Evolutionary conservation across 2,888 invertebrate species (phyloP).

Genomic region (Drosophila mettleri): DNA sequence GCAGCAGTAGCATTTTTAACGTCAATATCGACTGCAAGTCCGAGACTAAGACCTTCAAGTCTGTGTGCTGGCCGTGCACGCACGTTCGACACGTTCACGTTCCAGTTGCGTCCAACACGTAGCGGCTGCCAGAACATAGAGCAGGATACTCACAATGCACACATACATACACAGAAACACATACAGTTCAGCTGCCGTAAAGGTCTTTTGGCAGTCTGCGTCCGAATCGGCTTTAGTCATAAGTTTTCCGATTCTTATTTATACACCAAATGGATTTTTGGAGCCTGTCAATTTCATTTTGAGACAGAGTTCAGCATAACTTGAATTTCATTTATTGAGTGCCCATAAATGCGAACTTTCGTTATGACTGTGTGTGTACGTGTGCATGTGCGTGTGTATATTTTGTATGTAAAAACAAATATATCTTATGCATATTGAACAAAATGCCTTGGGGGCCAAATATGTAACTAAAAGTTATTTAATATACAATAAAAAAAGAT

Average conservation of each 20-base stretch:
- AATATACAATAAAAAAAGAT: neutral
- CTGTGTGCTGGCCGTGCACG: slow-evolving; percentile 51
- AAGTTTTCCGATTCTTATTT: slow-evolving; percentile 61
- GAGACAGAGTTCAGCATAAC: slow-evolving; percentile 16
- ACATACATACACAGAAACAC: neutral
- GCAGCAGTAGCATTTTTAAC: slow-evolving; percentile 61
- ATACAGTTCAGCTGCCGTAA: slow-evolving; percentile 15
- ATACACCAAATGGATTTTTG: slow-evolving; percentile 57
- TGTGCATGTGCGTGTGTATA: neutral
- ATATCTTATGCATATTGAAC: neutral
- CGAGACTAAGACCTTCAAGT: slow-evolving; percentile 32
- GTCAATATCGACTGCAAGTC: slow-evolving; percentile 72
- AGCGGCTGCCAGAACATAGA: slow-evolving; percentile 20
- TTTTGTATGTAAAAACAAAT: slow-evolving; percentile 24
- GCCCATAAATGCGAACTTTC: slow-evolving; percentile 23
- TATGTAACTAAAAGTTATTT: slow-evolving; percentile 12
- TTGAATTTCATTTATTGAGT: slow-evolving; percentile 49
- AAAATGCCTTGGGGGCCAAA: neutral
- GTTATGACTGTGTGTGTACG: neutral
- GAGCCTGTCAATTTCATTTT: slow-evolving; percentile 39
- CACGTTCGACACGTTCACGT: slow-evolving; percentile 68
- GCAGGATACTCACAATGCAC: slow-evolving; percentile 7
- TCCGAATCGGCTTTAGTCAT: slow-evolving; percentile 58
- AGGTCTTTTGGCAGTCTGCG: slow-evolving; percentile 34
- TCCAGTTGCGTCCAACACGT: slow-evolving; percentile 42